These are phyloP conservation scores for Chrysopilus asiliformis DNA, from an alignment of 2,888 invertebrate species.

Conservation along the genomic window DNA sequence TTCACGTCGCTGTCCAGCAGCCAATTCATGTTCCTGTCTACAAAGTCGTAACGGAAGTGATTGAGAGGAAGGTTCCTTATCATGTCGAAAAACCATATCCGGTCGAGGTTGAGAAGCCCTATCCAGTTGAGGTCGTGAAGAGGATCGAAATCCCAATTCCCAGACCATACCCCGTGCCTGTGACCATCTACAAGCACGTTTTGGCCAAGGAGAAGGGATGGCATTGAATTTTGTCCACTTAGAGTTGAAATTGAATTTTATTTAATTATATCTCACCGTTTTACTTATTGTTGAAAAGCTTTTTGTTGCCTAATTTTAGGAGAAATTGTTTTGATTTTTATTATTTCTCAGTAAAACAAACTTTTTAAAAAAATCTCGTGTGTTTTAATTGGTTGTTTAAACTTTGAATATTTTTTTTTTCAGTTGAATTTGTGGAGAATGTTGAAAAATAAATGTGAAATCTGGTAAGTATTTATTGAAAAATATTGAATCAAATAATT, in stretches of 20 bases:
- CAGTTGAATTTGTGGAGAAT: too few species aligned
- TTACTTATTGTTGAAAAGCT: conserved; percentile 5
- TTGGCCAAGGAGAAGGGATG: conserved; percentile 41
- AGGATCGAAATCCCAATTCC: conserved; percentile 56
- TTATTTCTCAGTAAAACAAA: too few species aligned
- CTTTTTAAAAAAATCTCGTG: too few species aligned
- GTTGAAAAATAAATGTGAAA: too few species aligned
- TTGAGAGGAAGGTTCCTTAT: conserved; percentile 59
- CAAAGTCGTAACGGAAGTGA: conserved; percentile 56
- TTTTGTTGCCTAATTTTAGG: conserved; percentile 15
- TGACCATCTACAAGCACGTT: conserved; percentile 60
- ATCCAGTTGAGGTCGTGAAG: conserved; percentile 62
- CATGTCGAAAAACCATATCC: conserved; percentile 53
- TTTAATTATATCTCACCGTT: conserved; percentile 5
- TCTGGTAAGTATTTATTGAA: too few species aligned
- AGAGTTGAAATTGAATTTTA: conserved; percentile 5
- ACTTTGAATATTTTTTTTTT: too few species aligned
- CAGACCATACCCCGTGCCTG: conserved; percentile 60
- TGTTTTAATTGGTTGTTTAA: too few species aligned
- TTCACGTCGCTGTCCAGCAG: conserved; percentile 53
- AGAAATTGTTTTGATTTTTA: too few species aligned
- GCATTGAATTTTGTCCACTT: conserved; percentile 14
- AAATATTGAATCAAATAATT: too few species aligned
- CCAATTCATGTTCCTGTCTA: conserved; percentile 60
- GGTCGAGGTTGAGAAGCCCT: conserved; percentile 58